Base-by-base conservation (phyloP, 2,888 invertebrate species). In the Cancer borealis region DNA sequence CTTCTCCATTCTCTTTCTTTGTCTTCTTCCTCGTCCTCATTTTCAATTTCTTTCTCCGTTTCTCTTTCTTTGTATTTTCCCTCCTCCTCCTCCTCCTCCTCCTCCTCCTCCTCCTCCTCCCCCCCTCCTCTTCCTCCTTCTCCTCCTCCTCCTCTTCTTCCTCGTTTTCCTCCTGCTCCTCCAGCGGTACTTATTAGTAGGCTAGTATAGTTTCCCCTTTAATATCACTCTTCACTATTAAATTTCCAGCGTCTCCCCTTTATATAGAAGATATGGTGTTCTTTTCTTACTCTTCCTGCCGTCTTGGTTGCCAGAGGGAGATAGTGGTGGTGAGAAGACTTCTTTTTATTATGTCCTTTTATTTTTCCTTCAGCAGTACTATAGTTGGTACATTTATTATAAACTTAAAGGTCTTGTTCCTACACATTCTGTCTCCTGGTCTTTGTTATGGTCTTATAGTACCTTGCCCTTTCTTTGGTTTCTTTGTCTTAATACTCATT, bases 161-260 rank as follows among this genome's bases (percentile, higher is more conserved):
- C 45, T 45, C 49, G 3, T 54, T n/a, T 26, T 90, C 90, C 12
- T 90, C 47, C 21, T 90, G 21, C 49, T 91, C 60, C 39, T 30
- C 60, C 12, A 66, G 21, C 4, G 6, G 5, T 66, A 21, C n/a
- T n/a, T 66, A 66, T 66, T 66, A 66, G n/a, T 17, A 66, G n/a
- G 21, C n/a, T 66, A 66, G 66, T 21, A 66, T 66, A 66, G 21
- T 66, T n/a, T n/a, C 3, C 66, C 66, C 66, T 66, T n/a, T n/a
- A 66, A 66, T 66, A n/a, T n/a, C 21, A 66, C n/a, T 66, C 66
- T 66, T n/a, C n/a, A n/a, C 66, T n/a, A n/a, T 66, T n/a, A 66
- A 66, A 66, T 39, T 66, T 66, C 66, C 66, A 21, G 6, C 66
- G 66, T 66, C 66, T 66, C n/a, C n/a, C n/a, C 66, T 66, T 66